Evolutionary conservation across 2,888 invertebrate genomes (phyloP), one percentile per base, ranked within the genome.

Genomic region (Artemia sinica): DNA sequence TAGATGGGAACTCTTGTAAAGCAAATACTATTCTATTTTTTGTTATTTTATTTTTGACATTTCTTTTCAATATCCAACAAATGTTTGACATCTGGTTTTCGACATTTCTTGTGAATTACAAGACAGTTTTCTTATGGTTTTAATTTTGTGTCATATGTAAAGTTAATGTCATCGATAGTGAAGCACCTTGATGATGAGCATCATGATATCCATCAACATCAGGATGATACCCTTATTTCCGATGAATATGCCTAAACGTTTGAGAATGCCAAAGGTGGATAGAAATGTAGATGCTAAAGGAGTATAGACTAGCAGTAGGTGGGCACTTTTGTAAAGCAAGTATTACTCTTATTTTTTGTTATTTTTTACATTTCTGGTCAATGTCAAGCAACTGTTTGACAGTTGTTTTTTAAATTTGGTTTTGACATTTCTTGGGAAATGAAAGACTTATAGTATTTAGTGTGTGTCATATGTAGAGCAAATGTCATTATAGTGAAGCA

Each of bases 301-400:
- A 77, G 1, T 79, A 78, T 70, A 66, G 67, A 18, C 69, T 74
- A 50, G 72, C 71, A 8, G 68, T 70, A 8, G 73, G 68, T 69
- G 66, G n/a, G 13, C 48, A 58, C 28, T 18, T 28, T 58, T 58
- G 63, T 58, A n/a, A 28, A 28, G 63, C 63, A 58, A 10, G 63
- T 58, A 10, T 18, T 41, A 41, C 41, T 41, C 41, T 41, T 5
- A 5, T 41, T 41, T 41, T 41, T 41, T 41, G 41, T 41, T 41
- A 41, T 41, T 41, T 41, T 41, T 41, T 3, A 41, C 41, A 41
- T 41, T 41, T 41, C 41, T 41, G 3, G 41, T 41, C 41, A 41
- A 41, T 41, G 3, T 41, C 41, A 0, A 81, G 90, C 74, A 91
- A 91, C 77, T 92, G 92, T 74, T 28, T 58, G 14, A 58, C 9